A percentile compares a stretch with the other conserved stretches of the same genome.
phyloP scores from a whole-genome alignment of 2,888 invertebrate species.

The Sericinus montela region DNA sequence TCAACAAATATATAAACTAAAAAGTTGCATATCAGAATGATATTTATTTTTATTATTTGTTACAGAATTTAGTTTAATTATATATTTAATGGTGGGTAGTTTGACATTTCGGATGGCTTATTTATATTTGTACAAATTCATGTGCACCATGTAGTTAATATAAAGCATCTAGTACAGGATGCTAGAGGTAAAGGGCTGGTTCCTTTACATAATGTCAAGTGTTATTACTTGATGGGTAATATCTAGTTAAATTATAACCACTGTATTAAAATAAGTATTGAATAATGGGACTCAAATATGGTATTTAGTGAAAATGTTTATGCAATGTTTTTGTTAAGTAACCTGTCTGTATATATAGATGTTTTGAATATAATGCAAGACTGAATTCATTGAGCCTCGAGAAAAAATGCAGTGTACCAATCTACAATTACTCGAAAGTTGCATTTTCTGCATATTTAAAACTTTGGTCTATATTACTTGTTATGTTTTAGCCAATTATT shows the following conservation, averaged over 20 bases:
- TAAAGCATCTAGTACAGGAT: conserved; percentile 51
- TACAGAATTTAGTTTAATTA: too few species aligned
- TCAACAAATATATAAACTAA: too few species aligned
- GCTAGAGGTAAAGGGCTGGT: conserved; percentile 60
- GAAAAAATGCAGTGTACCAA: conserved; percentile 17
- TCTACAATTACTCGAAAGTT: conserved; percentile 14
- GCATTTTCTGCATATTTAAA: conserved; percentile 9
- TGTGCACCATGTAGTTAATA: conserved; percentile 31
- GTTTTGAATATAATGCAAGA: conserved; percentile 58
- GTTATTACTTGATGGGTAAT: conserved; percentile 30
- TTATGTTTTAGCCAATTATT: conserved; percentile 36
- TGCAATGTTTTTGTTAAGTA: conserved; percentile 50
- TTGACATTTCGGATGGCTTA: not conserved
- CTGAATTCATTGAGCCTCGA: conserved; percentile 56
- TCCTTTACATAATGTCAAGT: conserved; percentile 51
- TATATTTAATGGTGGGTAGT: too few species aligned
- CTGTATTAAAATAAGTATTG: conserved; percentile 66
- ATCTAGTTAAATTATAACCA: conserved; percentile 48
- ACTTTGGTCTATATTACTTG: conserved; percentile 1
- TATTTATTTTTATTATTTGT: too few species aligned
- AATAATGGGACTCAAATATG: conserved; percentile 74
- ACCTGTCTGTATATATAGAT: conserved; percentile 66
- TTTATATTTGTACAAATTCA: conserved; percentile 48
- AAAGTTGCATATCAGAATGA: too few species aligned
- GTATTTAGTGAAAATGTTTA: conserved; percentile 68